Evolutionary conservation across 1,140 invertebrate species (phyloP).

Genomic region (Drosophila melanica): DNA sequence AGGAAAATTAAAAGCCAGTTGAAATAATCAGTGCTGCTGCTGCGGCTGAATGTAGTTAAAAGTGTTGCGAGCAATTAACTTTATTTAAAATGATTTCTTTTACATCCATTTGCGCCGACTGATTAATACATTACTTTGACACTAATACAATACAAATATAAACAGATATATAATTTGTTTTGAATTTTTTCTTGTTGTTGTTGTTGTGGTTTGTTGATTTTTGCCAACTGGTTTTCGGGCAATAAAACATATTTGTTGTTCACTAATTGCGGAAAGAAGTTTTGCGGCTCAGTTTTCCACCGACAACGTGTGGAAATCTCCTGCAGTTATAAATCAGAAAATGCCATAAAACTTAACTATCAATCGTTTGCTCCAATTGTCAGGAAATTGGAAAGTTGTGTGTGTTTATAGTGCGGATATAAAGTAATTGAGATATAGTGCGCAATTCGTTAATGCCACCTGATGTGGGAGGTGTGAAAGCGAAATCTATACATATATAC

Average conservation of each 20-base stretch:
- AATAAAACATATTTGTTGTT: conserved; percentile 52
- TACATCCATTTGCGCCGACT: conserved; percentile 48
- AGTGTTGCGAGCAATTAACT: conserved; percentile 55
- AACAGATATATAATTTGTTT: conserved; percentile 16
- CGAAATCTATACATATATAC: neutral
- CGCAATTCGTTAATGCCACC: conserved; percentile 17
- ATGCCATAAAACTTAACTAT: conserved; percentile 60
- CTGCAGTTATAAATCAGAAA: conserved; percentile 46
- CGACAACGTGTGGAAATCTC: conserved; percentile 50
- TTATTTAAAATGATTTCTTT: conserved; percentile 63
- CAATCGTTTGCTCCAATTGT: conserved; percentile 68
- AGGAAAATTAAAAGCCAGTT: conserved; percentile 67
- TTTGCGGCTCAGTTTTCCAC: conserved; percentile 30
- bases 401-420: conserved; percentile 43
- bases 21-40: conserved; percentile 57
- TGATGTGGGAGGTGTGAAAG: conserved; percentile 43
- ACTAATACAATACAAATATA: conserved; percentile 12
- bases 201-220: conserved; percentile 30
- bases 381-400: conserved; percentile 60
- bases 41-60: conserved; percentile 46
- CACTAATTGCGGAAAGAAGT: conserved; percentile 49
- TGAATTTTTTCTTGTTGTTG: conserved; percentile 1
- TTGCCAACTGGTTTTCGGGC: conserved; percentile 57
- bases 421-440: conserved; percentile 41
- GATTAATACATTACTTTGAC: conserved; percentile 64